Base-by-base conservation (phyloP, 2,888 invertebrate species). In the Tetragonisca angustula region DNA sequence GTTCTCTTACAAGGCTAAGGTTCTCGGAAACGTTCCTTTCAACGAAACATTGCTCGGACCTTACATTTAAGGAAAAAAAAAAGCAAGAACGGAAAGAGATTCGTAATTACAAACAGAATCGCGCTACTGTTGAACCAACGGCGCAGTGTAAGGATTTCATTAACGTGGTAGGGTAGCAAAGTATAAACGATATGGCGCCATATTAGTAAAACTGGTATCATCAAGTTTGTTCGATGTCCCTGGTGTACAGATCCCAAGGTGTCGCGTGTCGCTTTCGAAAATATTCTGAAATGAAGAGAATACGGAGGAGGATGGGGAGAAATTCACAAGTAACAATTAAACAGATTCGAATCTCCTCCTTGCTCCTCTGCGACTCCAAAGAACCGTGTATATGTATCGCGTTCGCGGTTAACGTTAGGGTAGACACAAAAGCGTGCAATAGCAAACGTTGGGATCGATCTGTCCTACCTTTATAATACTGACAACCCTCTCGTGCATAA, bases 401-500 rank as follows among this genome's bases (percentile, higher is more conserved):
- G 32, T 54, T 15, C 54, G 11, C 11, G 36, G 56, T 36, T 59
- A 43, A n/a, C 24, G 13, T 70, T 32, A 68, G 50, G 73, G 52
- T 56, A 70, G 59, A 36, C 74, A 75, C 72, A 79, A 86, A 88
- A 64, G 61, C 77, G 78, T 67, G 65, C 71, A 17, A 73, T 69
- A 79, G 74, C 78, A 88, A 88, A 85, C 61, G 72, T 64, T 49
- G 77, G 83, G 88, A 92, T 92, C 91, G 90, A 91, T 92, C 89
- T 87, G 86, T 83, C 74, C 87, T 80, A 88, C 87, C 89, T 89
- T 90, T 85, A 84, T 87, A 87, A 81, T 87, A 90, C 90, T 87
- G 75, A 79, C 86, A 87, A 87, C 86, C 86, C 90, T 89, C 90
- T 92, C 92, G 92, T 92, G 91, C 92, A 93, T 93, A 93, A 93